Conservation (phyloP, 2,888 invertebrate species). For the Lasioglossum morio region DNA sequence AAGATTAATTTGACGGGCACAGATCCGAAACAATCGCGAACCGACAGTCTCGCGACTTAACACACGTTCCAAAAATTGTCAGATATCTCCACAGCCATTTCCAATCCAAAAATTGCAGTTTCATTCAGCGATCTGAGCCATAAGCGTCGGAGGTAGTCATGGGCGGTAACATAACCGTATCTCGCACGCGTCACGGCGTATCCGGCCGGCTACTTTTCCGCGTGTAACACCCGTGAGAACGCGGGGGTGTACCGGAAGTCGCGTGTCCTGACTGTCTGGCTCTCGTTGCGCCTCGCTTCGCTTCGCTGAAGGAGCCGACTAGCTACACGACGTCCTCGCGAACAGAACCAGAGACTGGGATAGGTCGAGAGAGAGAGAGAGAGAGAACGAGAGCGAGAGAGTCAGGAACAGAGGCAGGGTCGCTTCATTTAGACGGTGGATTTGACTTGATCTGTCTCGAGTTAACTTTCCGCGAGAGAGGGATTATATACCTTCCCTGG, state of each 20-base stretch:
- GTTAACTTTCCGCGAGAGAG: slow-evolving; percentile 65
- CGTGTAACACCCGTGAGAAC: slow-evolving; percentile 73
- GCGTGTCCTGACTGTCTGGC: slow-evolving; percentile 13
- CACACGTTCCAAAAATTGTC: no score
- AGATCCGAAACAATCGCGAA: no score
- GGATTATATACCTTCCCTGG: slow-evolving; percentile 69
- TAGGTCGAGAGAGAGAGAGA: background rate
- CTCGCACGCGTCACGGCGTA: slow-evolving; percentile 22
- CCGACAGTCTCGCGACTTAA: no score
- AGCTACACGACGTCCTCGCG: background rate
- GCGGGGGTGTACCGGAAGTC: slow-evolving; percentile 37
- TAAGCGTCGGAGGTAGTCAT: background rate
- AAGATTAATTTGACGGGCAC: no score
- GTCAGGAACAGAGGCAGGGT: slow-evolving; percentile 16
- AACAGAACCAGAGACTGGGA: background rate
- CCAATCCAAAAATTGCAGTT: background rate
- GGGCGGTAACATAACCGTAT: background rate
- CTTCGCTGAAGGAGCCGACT: background rate
- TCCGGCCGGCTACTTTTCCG: slow-evolving; percentile 50
- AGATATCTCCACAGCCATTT: background rate
- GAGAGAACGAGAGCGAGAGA: background rate
- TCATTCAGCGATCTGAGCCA: background rate
- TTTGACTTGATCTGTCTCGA: slow-evolving; percentile 62
- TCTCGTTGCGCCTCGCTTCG: background rate
- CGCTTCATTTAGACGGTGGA: slow-evolving; percentile 59